A percentile compares a stretch with the other conserved stretches of the same genome.
Evolutionary conservation across 2,113 vertebrate species (phyloP).

Genomic region (Alces alces): DNA sequence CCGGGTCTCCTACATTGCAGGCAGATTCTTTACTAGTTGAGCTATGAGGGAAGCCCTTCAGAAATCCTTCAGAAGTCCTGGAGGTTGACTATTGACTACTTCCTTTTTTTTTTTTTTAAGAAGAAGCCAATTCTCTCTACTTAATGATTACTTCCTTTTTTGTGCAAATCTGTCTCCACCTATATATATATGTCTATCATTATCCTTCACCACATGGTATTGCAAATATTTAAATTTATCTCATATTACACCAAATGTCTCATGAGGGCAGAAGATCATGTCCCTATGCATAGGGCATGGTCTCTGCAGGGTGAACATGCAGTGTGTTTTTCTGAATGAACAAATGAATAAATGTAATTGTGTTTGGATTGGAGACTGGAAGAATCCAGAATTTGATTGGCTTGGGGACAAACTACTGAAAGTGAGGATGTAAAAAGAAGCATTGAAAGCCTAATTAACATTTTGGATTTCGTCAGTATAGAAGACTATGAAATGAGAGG

Average conservation of each 20-base stretch:
- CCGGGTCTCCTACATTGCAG: not conserved
- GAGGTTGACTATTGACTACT: not conserved
- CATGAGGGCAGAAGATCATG: not conserved
- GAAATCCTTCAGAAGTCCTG: not conserved
- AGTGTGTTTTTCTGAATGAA: not conserved
- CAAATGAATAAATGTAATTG: not conserved
- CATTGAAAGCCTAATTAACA: constrained; percentile 40
- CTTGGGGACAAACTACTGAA: not conserved
- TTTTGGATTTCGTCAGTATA: constrained; percentile 61
- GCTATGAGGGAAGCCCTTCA: not conserved
- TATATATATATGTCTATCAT: not conserved
- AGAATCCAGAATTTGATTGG: not conserved
- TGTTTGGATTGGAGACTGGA: not conserved
- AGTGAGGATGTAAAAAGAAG: not conserved
- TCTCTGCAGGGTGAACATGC: not conserved
- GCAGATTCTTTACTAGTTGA: not conserved
- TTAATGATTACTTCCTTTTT: not conserved
- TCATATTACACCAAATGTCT: not conserved
- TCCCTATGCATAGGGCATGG: not conserved
- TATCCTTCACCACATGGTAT: not conserved
- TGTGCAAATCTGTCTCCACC: not conserved
- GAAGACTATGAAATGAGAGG: constrained; percentile 55
- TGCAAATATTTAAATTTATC: not conserved
- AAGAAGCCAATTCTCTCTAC: not conserved
- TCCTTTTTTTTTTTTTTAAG: not conserved